Conservation (phyloP, 2,888 invertebrate species). For the Parasteatoda lunata region DNA sequence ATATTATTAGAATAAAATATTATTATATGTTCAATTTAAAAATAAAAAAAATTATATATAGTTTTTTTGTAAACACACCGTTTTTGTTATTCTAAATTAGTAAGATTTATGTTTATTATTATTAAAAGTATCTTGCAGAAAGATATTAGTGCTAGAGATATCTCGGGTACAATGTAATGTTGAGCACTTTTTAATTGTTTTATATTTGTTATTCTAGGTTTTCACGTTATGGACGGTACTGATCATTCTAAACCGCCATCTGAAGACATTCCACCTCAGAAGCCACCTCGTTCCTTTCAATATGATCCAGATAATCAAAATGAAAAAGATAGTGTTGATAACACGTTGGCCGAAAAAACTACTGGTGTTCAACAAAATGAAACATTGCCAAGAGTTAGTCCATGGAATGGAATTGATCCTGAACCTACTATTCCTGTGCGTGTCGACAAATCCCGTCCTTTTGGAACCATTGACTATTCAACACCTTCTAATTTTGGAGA, state of each 20-base stretch:
- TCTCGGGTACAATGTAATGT: neutral
- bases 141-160: too few species aligned
- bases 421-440: constrained; percentile 61
- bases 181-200: neutral
- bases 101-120: too few species aligned
- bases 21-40: too few species aligned
- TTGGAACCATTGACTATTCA: constrained; percentile 22
- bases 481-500: constrained; percentile 27
- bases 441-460: constrained; percentile 41
- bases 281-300: constrained; percentile 32
- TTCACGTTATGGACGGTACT: constrained; percentile 15
- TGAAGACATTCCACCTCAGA: constrained; percentile 28
- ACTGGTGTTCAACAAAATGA: constrained; percentile 11
- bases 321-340: neutral
- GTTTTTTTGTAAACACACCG: too few species aligned
- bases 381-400: constrained; percentile 42
- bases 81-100: too few species aligned
- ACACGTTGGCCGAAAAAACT: neutral
- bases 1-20: too few species aligned
- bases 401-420: constrained; percentile 63
- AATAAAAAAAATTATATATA: too few species aligned
- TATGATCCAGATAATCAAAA: constrained; percentile 23
- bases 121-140: too few species aligned
- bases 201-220: constrained; percentile 23
- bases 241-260: constrained; percentile 3